Conservation (phyloP, 2,797 vertebrate species). For the Falco cherrug region DNA sequence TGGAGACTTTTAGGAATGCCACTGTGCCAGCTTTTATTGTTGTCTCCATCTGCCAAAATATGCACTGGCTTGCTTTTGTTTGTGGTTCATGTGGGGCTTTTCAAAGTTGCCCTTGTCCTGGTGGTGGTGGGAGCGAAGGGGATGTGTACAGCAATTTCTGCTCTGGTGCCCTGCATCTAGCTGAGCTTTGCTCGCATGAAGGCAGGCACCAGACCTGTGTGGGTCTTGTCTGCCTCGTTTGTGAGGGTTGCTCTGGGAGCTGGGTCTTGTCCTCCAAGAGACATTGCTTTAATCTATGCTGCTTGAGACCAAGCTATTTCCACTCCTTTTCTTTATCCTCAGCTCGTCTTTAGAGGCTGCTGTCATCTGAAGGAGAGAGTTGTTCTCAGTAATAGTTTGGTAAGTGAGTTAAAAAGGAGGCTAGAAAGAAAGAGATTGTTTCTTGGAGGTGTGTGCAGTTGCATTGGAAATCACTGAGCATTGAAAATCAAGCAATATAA, state of each 20-base stretch:
- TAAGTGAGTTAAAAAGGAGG: background rate
- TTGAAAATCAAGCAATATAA: background rate
- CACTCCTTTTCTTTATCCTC: background rate
- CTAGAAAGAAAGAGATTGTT: background rate
- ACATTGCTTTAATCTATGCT: background rate
- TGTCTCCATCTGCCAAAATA: background rate
- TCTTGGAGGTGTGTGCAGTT: background rate
- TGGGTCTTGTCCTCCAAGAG: background rate
- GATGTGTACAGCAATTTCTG: background rate
- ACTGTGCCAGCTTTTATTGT: background rate
- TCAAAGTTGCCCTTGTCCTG: background rate
- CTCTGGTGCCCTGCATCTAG: rapidly evolving
- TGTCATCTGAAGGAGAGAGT: background rate
- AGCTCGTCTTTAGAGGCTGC: background rate
- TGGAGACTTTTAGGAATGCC: background rate
- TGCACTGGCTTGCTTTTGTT: background rate
- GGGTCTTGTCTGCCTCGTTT: rapidly evolving
- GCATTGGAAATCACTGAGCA: background rate
- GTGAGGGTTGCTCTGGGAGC: background rate
- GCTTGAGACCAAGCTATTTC: background rate
- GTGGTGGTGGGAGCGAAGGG: background rate
- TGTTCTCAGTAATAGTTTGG: background rate
- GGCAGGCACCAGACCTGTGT: background rate
- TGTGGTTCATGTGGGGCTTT: background rate
- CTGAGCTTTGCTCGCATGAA: background rate